These are phyloP conservation scores for Acleris literana DNA, from an alignment of 2,888 invertebrate species.

Conservation along the genomic window DNA sequence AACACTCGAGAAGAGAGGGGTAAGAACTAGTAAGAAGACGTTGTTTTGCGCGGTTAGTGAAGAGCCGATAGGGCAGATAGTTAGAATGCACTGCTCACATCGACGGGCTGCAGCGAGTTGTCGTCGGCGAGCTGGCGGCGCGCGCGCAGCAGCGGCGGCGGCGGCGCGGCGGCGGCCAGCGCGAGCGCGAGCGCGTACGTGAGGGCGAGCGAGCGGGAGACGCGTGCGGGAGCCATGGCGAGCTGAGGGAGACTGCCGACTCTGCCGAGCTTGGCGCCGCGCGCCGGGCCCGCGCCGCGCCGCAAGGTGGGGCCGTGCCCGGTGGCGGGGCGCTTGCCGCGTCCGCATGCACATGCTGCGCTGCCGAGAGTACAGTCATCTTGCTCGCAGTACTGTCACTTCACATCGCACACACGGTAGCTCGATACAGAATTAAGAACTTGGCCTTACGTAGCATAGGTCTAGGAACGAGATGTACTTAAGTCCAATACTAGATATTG, in stretches of 20 bases:
- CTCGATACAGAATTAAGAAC: too few species aligned
- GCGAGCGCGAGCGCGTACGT: constrained; percentile 43
- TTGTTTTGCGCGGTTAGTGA: background rate
- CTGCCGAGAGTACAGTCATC: too few species aligned
- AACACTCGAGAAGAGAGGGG: background rate
- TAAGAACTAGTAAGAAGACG: too few species aligned
- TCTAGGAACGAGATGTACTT: too few species aligned
- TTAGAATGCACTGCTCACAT: constrained; percentile 52
- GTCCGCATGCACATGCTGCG: background rate
- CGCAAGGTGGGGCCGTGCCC: background rate
- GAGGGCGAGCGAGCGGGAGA: constrained; percentile 40
- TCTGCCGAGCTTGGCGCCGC: constrained; percentile 4
- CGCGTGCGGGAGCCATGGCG: constrained; percentile 46
- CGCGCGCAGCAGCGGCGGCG: constrained; percentile 43
- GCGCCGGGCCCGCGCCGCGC: background rate
- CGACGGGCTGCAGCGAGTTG: constrained; percentile 70
- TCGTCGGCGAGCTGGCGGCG: constrained; percentile 73
- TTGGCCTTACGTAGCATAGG: too few species aligned
- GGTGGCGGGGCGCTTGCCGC: background rate
- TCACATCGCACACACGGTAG: too few species aligned
- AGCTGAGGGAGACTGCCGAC: constrained; percentile 45
- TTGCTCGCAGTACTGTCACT: too few species aligned
- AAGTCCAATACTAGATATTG: too few species aligned
- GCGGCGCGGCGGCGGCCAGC: constrained; percentile 46
- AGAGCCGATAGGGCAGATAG: background rate